phyloP scores from a whole-genome alignment of 1,140 invertebrate genomes.

The Drosophila lacteicornis region DNA sequence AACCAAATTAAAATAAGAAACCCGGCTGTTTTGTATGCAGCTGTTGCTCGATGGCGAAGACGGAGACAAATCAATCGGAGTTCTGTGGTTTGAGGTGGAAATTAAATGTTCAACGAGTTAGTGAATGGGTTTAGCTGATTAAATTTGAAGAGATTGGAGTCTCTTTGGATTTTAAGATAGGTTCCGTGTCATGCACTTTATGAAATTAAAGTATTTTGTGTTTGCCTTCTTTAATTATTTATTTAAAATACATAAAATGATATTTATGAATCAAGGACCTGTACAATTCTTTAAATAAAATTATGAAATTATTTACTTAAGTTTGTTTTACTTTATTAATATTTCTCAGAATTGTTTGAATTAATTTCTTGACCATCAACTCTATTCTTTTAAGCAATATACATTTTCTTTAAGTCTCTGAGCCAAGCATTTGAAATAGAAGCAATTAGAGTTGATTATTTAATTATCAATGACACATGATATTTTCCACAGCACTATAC shows the following conservation, averaged over 20 bases:
- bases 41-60: slow-evolving; percentile 40
- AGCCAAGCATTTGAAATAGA: background rate
- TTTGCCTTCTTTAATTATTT: background rate
- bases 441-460: too few relatives aligned
- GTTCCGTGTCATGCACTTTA: too few relatives aligned
- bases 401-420: background rate
- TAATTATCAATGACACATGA: slow-evolving; percentile 1
- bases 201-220: too few relatives aligned
- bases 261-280: too few relatives aligned
- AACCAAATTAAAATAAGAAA: slow-evolving; percentile 77
- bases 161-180: background rate
- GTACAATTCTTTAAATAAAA: too few relatives aligned
- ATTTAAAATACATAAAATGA: too few relatives aligned
- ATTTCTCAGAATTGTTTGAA: too few relatives aligned
- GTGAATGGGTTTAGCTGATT: slow-evolving; percentile 31
- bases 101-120: slow-evolving; percentile 22
- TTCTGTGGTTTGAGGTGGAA: slow-evolving; percentile 18
- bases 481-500: background rate
- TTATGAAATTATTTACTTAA: too few relatives aligned
- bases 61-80: slow-evolving; percentile 45
- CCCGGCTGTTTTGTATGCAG: slow-evolving; percentile 52
- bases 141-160: background rate
- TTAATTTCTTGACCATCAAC: too few relatives aligned
- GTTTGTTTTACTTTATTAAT: too few relatives aligned
- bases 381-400: too few relatives aligned